These are phyloP conservation scores for Panzeria rudis DNA, from an alignment of 2,888 invertebrate genomes.

Conservation along the genomic window DNA sequence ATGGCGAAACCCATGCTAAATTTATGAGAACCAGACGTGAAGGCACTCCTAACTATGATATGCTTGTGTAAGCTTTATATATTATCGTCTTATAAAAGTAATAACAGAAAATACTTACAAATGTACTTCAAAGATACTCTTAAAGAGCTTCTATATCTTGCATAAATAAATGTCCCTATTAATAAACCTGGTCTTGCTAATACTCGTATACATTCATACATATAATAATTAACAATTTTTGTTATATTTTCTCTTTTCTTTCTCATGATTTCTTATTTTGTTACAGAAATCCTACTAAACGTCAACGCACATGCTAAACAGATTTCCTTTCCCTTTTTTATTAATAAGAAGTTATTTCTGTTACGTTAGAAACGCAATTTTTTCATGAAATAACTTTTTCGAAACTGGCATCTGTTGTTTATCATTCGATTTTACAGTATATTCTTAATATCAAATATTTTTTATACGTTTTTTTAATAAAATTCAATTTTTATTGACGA, in stretches of 20 bases:
- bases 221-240: constrained; percentile 36
- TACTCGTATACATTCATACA: not conserved
- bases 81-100: constrained; percentile 16
- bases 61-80: constrained; percentile 83
- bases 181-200: constrained; percentile 42
- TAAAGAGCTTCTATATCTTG: constrained; percentile 10
- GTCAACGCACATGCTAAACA: constrained; percentile 74
- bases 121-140: constrained; percentile 61
- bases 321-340: constrained; percentile 27
- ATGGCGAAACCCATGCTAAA: constrained; percentile 89
- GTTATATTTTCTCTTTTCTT: constrained; percentile 22
- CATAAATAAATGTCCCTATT: constrained; percentile 49
- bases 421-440: constrained; percentile 16
- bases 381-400: constrained; percentile 21
- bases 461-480: constrained; percentile 49
- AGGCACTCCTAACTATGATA: constrained; percentile 89
- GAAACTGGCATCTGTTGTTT: constrained; percentile 47
- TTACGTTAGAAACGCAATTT: constrained; percentile 59
- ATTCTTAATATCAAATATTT: constrained; percentile 33
- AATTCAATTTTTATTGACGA: constrained; percentile 15
- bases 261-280: constrained; percentile 68
- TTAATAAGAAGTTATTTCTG: constrained; percentile 5
- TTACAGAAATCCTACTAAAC: constrained; percentile 75
- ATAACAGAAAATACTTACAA: constrained; percentile 30
- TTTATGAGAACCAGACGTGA: constrained; percentile 87